These are phyloP conservation scores for Trematomus loennbergii DNA, from an alignment of 2,113 vertebrate species.

Conservation along the genomic window DNA sequence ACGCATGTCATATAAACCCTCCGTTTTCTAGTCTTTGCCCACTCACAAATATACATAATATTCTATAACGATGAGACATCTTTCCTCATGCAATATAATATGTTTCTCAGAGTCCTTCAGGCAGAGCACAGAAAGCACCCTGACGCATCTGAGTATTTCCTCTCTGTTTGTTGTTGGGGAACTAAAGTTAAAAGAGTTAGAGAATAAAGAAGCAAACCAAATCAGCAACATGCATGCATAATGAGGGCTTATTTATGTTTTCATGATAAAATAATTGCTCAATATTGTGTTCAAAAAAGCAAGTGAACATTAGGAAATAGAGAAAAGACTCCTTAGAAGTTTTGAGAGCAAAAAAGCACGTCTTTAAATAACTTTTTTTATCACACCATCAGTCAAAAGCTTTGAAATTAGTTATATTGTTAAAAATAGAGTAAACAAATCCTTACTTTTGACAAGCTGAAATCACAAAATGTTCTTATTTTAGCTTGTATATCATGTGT, in stretches of 20 bases:
- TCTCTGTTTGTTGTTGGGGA: no score
- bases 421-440: background rate
- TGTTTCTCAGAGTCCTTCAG: no score
- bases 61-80: slow-evolving; percentile 14
- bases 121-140: no score
- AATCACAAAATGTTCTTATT: background rate
- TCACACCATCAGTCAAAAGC: background rate
- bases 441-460: background rate
- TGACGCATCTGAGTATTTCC: no score
- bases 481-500: no score
- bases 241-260: background rate
- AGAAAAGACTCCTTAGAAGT: background rate
- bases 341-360: background rate
- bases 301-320: background rate
- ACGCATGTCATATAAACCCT: slow-evolving; percentile 27
- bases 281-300: no score
- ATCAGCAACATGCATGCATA: background rate
- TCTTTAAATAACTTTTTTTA: background rate
- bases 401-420: background rate
- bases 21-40: slow-evolving; percentile 7
- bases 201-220: background rate
- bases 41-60: slow-evolving; percentile 3
- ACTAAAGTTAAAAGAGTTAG: slow-evolving; percentile 1
- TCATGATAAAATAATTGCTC: slow-evolving; percentile 8
- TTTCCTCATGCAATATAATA: no score